Percentiles rank a stretch among this genome's conserved stretches.
phyloP scores from a whole-genome alignment of 2,888 invertebrate genomes.

The Temnothorax rugatulus region DNA sequence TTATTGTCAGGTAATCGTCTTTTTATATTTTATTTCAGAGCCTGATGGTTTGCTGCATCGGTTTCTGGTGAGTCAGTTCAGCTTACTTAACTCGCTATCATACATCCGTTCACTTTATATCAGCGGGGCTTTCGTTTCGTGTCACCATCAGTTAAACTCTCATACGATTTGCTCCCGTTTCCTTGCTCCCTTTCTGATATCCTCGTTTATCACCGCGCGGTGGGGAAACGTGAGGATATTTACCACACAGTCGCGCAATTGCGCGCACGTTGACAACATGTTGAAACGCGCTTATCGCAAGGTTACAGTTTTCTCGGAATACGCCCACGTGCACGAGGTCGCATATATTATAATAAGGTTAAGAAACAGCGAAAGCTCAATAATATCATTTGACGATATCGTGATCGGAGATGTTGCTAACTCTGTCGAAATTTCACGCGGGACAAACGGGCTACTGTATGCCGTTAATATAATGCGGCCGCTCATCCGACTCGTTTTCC shows the following conservation, averaged over 20 bases:
- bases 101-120: neutral
- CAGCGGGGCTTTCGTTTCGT: neutral
- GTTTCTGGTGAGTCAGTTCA: constrained; percentile 1
- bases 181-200: constrained; percentile 24
- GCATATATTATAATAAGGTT: neutral
- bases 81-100: neutral
- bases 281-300: constrained; percentile 11
- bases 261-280: neutral
- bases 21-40: neutral
- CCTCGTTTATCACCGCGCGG: constrained; percentile 7
- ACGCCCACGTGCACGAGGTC: neutral
- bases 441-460: neutral
- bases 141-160: constrained; percentile 8
- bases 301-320: neutral
- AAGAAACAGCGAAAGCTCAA: neutral
- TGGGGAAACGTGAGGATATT: neutral
- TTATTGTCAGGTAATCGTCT: neutral
- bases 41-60: neutral
- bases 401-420: neutral
- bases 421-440: neutral
- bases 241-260: constrained; percentile 12
- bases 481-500: neutral
- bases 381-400: neutral
- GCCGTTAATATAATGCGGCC: neutral
- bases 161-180: constrained; percentile 30